phyloP scores from a whole-genome alignment of 2,888 invertebrate genomes.

The Hirudinaria manillensis region DNA sequence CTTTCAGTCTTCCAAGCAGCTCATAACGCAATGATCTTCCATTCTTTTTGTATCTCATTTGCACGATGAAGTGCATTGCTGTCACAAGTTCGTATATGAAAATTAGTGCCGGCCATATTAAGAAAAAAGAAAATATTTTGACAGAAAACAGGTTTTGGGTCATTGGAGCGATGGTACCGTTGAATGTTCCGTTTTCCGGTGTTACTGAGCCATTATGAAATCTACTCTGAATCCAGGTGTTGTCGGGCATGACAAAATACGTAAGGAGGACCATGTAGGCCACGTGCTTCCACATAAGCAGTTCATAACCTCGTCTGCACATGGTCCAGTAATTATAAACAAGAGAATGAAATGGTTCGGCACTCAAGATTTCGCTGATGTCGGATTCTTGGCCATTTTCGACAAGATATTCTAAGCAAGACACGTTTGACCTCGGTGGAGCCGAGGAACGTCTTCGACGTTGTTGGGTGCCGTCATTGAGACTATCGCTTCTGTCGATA shows the following conservation, averaged over 20 bases:
- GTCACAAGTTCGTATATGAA: constrained; percentile 29
- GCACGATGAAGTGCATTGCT: constrained; percentile 18
- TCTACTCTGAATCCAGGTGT: constrained; percentile 23
- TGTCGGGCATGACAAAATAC: constrained; percentile 32
- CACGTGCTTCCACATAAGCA: constrained; percentile 35
- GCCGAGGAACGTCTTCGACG: constrained; percentile 14
- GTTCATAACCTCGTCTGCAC: constrained; percentile 31
- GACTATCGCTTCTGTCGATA: not conserved
- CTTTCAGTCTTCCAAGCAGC: constrained; percentile 17
- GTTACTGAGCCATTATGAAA: not conserved
- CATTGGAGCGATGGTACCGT: not conserved
- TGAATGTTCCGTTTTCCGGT: not conserved
- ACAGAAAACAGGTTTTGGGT: constrained; percentile 10
- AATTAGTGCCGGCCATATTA: constrained; percentile 30
- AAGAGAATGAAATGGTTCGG: constrained; percentile 32
- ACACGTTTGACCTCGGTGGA: constrained; percentile 17
- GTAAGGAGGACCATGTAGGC: constrained; percentile 34
- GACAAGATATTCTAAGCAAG: constrained; percentile 26
- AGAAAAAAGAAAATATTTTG: constrained; percentile 23
- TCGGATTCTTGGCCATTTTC: constrained; percentile 19
- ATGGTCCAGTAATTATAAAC: constrained; percentile 34
- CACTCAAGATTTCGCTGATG: constrained; percentile 25
- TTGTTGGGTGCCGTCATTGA: not conserved
- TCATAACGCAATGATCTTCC: constrained; percentile 18
- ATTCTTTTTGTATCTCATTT: constrained; percentile 1